Evolutionary conservation across 2,888 invertebrate species (phyloP), one percentile per base, ranked within the genome.

Genomic region (Ichneumoninae sp.): DNA sequence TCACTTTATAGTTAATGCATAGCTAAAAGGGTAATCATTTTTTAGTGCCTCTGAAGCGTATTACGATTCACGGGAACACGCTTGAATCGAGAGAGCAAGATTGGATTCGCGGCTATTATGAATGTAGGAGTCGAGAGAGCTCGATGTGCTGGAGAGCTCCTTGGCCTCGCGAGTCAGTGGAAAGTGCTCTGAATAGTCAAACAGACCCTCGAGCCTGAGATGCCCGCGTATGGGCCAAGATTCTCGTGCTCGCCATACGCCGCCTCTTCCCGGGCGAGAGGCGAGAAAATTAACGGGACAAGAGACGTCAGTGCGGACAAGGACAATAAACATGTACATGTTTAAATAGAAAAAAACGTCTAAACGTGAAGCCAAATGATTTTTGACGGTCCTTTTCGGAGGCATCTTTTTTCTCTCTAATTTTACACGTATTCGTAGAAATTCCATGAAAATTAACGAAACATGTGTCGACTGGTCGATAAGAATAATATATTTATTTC

Each of bases 111-210:
- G 47, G 47, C 36, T 50, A 52, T 75, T 75, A 30, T 30, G 50
- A 52, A 65, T 65, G 65, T 52, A 75, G 47, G 74, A 30, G 65
- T 65, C 47, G 63, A 47, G 50, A 57, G 57, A 26, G 47, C 26
- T 47, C 47, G 74, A 40, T 74, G 40, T 74, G 81, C 74, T 30
- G 16, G 65, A 84, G 81, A 78, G 74, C 77, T 78, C 73, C 78
- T 36, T 26, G 57, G 33, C 13, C 33, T 22, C 36, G 33, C 19
- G 54, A 74, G 77, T 33, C 44, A 54, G 80, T 66, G 76, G 60
- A 78, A 63, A 74, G 47, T 84, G 81, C 74, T 77, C 50, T 84
- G 84, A 84, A 84, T 78, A 54, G 76, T 54, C 77, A 81, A 84
- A 81, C 74, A 40, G 69, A 8, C 26, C 63, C 81, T 84, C 57